Conservation (phyloP, 1,140 invertebrate genomes). For the Microplitis mediator region DNA sequence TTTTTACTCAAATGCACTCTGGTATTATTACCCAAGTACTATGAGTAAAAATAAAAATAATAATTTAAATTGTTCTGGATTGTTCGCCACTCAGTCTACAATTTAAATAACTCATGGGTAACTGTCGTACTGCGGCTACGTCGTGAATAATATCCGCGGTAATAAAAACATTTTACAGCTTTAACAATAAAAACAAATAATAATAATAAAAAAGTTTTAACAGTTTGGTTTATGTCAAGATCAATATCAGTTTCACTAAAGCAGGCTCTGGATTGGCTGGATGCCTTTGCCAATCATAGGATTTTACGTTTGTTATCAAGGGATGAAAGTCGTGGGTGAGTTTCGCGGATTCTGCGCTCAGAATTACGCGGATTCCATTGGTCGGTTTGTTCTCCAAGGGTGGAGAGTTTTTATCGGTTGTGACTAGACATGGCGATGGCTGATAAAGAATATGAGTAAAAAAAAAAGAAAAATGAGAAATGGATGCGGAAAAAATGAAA, state of each 20-base stretch:
- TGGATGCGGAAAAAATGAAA: too few species aligned
- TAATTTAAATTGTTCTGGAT: background rate
- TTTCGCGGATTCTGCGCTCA: conserved; percentile 26
- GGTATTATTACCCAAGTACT: too few species aligned
- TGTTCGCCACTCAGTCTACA: conserved; percentile 1
- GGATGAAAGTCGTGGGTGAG: background rate
- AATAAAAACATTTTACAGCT: conserved; percentile 30
- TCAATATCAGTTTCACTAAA: conserved; percentile 3
- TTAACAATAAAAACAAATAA: background rate
- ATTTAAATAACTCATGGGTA: conserved; percentile 14
- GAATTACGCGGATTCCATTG: conserved; percentile 9
- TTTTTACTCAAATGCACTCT: too few species aligned
- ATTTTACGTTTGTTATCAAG: background rate
- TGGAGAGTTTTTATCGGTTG: background rate
- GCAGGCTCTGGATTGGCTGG: conserved; percentile 6
- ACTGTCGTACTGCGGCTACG: background rate
- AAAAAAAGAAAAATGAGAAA: too few species aligned
- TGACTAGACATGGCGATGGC: conserved; percentile 16
- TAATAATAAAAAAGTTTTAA: conserved; percentile 25
- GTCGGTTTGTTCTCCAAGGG: conserved; percentile 13
- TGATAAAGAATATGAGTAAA: background rate
- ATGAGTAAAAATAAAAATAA: background rate
- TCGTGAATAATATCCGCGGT: background rate
- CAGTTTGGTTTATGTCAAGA: conserved; percentile 16
- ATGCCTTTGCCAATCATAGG: background rate